Base-by-base conservation (phyloP, 2,113 vertebrate species). In the Bubo blakistoni region DNA sequence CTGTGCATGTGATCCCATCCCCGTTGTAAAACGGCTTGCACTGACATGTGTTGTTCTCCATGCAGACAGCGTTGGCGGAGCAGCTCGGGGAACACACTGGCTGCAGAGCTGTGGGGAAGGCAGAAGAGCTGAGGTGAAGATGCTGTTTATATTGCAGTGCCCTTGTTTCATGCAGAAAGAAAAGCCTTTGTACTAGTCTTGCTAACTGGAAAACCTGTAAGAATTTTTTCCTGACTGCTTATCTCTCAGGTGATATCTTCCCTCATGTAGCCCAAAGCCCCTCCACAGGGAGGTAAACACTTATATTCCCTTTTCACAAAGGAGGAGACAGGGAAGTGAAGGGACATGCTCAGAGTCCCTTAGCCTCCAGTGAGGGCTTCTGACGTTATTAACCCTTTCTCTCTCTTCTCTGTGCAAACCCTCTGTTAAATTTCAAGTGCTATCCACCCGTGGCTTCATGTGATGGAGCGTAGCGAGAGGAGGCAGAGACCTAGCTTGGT, bases 1-100 rank as follows among this genome's bases (percentile, higher is more conserved):
- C 98, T 97, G 96, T 98, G 91, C 99, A 99, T 0, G 98, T 99
- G 78, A 98, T 65, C 13, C 99, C 99, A 0, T 99, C 99, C n/a
- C 99, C 99, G 2, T 98, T 85, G 7, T 99, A 99, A 54, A 98
- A 95, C 1, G 98, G 98, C 73, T 98, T 97, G 96, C 99, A 99
- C 78, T 99, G 97, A 32, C 99, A 99, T 0, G 98, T 99, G 97
- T 98, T 99, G 94, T 99, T 99, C 42, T 98, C 97, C 20, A 24
- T 97, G 93, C 99, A 99, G 72, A 99, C 44, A 1, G 98, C 99
- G 0, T 99, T 98, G 18, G 81, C 24, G 0, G 99, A 99, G 80
- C 99, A 99, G 47, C 97, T 52, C 0, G 99, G 99, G 6, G 92
- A 97, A 51, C 99, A 99, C 12, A 79, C 82, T 0, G 98, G 98